Evolutionary conservation across 2,113 vertebrate species (phyloP).

Genomic region (Macquaria ambigua): DNA sequence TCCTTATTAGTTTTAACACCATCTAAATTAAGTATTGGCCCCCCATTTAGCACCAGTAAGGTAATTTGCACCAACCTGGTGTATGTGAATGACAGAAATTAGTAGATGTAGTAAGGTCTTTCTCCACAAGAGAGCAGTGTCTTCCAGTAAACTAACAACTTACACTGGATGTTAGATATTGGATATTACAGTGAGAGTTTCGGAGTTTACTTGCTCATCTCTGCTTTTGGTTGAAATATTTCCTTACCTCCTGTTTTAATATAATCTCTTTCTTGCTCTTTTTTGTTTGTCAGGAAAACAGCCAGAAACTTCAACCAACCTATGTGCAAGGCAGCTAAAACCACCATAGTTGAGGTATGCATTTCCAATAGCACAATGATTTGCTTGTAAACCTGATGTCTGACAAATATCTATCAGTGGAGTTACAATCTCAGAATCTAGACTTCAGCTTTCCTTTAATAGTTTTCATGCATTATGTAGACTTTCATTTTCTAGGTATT

Average conservation of each 20-base stretch:
- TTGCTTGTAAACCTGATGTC: neutral
- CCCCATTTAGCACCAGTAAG: neutral
- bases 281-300: conserved; percentile 88
- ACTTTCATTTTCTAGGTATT: conserved; percentile 5
- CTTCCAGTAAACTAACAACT: conserved; percentile 24
- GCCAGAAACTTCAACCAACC: conserved; percentile 98
- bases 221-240: neutral
- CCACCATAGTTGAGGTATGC: conserved; percentile 95
- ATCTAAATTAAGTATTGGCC: neutral
- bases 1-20: neutral
- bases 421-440: neutral
- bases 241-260: neutral
- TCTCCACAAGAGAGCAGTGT: conserved; percentile 80
- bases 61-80: neutral
- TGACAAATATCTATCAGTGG: neutral
- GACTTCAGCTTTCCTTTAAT: neutral
- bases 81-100: neutral
- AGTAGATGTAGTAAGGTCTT: conserved; percentile 42
- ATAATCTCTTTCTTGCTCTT: neutral
- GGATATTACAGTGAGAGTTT: neutral
- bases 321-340: conserved; percentile 97
- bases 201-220: neutral
- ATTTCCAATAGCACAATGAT: neutral
- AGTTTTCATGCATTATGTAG: conserved; percentile 15
- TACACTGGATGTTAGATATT: neutral